A percentile compares a stretch with the other conserved stretches of the same genome.
phyloP scores from a whole-genome alignment of 2,113 vertebrate genomes.

The Chinchilla lanigera region DNA sequence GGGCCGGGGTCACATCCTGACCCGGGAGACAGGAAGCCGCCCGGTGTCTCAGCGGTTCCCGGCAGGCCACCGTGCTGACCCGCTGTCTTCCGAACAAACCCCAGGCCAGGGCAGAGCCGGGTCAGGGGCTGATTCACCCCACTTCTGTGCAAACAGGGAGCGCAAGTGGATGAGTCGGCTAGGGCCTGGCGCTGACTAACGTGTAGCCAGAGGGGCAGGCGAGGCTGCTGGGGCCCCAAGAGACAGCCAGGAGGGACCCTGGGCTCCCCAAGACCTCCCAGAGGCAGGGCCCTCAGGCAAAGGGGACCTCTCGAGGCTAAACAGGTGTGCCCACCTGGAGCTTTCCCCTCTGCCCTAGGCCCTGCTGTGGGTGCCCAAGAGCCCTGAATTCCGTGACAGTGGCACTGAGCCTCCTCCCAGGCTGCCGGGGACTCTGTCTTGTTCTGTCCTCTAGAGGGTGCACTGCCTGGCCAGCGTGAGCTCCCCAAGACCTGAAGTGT shows the following conservation, averaged over 20 bases:
- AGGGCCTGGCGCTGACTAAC: constrained; percentile 36
- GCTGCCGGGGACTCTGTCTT: background rate
- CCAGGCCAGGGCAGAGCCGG: background rate
- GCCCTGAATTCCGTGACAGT: background rate
- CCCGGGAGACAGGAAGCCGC: constrained; percentile 77
- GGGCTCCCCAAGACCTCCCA: background rate
- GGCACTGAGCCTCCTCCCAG: background rate
- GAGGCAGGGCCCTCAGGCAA: background rate
- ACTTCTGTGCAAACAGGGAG: background rate
- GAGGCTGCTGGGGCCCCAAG: background rate
- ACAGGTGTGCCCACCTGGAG: background rate
- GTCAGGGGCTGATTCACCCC: constrained; percentile 63
- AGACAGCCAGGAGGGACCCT: background rate
- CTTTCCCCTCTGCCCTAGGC: background rate
- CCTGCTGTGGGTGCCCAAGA: background rate
- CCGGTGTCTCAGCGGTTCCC: constrained; percentile 73
- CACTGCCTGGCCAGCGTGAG: background rate
- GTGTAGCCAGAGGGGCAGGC: background rate
- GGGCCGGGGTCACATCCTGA: constrained; percentile 77
- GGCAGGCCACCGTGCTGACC: background rate
- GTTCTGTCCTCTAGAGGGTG: background rate
- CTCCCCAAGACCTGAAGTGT: background rate
- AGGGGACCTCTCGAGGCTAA: background rate
- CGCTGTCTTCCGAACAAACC: constrained; percentile 35
- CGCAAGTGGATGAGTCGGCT: background rate